Evolutionary conservation across 2,888 invertebrate species (phyloP).

Genomic region (Scaptomyza parva): DNA sequence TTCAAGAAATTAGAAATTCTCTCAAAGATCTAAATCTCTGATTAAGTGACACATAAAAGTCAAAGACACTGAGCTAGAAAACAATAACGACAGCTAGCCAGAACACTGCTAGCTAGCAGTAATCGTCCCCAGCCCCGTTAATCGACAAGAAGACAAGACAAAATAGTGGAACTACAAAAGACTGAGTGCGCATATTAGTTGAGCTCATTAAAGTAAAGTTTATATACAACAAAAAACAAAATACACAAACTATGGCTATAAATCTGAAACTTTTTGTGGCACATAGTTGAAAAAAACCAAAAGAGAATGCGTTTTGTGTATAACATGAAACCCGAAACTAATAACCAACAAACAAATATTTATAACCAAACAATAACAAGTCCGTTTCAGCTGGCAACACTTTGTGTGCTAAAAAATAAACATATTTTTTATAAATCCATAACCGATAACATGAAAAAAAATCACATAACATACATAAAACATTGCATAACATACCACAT

Average conservation of each 20-base stretch:
- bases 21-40: not conserved
- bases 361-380: slow-evolving; percentile 64
- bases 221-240: slow-evolving; percentile 41
- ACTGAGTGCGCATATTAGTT: slow-evolving; percentile 83
- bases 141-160: slow-evolving; percentile 69
- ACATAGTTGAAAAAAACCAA: slow-evolving; percentile 2
- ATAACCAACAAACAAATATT: slow-evolving; percentile 28
- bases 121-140: slow-evolving; percentile 39
- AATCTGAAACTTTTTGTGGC: slow-evolving; percentile 27
- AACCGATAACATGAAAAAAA: slow-evolving; percentile 54
- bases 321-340: slow-evolving; percentile 54
- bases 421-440: slow-evolving; percentile 69
- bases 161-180: slow-evolving; percentile 82
- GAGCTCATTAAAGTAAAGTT: slow-evolving; percentile 77
- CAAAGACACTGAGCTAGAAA: slow-evolving; percentile 25
- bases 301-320: slow-evolving; percentile 53
- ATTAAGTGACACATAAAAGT: not conserved
- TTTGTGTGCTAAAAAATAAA: slow-evolving; percentile 45
- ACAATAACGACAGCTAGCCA: slow-evolving; percentile 14
- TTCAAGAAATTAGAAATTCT: not conserved
- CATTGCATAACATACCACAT: slow-evolving; percentile 50
- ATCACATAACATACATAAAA: slow-evolving; percentile 32
- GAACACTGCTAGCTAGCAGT: slow-evolving; percentile 44
- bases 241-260: slow-evolving; percentile 39
- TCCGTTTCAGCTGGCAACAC: slow-evolving; percentile 80